phyloP scores from a whole-genome alignment of 2,113 vertebrate species.

The Colaptes auratus region DNA sequence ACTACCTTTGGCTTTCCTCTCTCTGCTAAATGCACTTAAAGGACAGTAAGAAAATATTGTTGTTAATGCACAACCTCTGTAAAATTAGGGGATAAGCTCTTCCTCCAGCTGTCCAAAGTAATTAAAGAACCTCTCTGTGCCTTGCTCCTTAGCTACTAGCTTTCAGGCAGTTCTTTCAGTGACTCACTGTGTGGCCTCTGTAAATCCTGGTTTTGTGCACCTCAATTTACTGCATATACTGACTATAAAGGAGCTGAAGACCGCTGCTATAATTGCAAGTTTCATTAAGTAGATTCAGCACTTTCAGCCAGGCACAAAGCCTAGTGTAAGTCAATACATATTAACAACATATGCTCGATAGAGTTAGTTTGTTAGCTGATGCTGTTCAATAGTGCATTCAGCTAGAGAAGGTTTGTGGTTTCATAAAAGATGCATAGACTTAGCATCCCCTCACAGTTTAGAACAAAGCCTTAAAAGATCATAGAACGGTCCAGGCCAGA shows the following conservation, averaged over 20 bases:
- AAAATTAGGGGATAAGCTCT: slow-evolving; percentile 7
- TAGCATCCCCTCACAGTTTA: background rate
- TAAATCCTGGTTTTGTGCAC: background rate
- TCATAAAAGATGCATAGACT: background rate
- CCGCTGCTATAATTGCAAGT: background rate
- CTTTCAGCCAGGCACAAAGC: background rate
- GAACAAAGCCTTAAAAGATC: background rate
- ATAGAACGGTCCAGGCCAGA: background rate
- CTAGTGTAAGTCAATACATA: background rate
- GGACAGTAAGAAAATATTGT: background rate
- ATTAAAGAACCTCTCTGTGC: background rate
- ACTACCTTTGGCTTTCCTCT: background rate
- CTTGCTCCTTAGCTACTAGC: background rate
- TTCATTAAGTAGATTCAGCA: background rate
- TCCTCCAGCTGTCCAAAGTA: background rate
- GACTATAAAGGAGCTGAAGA: background rate
- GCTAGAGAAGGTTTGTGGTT: background rate
- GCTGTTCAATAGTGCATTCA: background rate
- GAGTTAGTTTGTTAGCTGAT: background rate
- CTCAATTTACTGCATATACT: background rate
- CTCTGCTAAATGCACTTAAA: background rate
- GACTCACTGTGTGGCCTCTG: slow-evolving; percentile 8
- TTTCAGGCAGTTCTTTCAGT: background rate
- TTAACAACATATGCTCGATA: background rate
- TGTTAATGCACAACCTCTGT: background rate